These are phyloP conservation scores for Tetraodon nigroviridis DNA, from an alignment of 2,113 vertebrate species.

Conservation along the genomic window DNA sequence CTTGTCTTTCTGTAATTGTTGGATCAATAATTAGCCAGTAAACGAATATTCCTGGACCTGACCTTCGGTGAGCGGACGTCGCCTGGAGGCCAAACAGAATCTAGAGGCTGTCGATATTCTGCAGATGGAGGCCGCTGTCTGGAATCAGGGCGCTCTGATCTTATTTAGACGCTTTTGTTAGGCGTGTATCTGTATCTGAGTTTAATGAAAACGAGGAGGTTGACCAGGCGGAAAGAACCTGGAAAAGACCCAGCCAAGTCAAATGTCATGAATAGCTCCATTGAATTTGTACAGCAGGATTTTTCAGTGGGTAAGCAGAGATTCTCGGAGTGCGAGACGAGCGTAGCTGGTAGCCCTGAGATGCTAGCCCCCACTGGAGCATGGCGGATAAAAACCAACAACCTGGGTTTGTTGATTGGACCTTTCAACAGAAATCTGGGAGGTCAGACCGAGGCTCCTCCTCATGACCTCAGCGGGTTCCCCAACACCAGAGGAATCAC, in stretches of 20 bases:
- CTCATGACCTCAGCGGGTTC: slow-evolving; percentile 21
- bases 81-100: too few relatives aligned
- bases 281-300: slow-evolving; percentile 49
- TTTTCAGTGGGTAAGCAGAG: slow-evolving; percentile 57
- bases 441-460: slow-evolving; percentile 24
- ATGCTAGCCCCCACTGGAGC: slow-evolving; percentile 31
- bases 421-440: slow-evolving; percentile 26
- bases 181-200: slow-evolving; percentile 35
- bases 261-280: slow-evolving; percentile 62
- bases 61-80: too few relatives aligned
- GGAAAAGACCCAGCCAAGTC: slow-evolving; percentile 44
- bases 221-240: slow-evolving; percentile 15
- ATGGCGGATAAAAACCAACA: slow-evolving; percentile 39
- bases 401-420: slow-evolving; percentile 58
- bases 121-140: slow-evolving; percentile 3
- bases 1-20: slow-evolving; percentile 3
- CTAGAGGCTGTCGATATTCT: background rate
- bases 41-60: too few relatives aligned
- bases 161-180: slow-evolving; percentile 25
- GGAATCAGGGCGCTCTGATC: background rate
- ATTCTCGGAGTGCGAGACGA: slow-evolving; percentile 49
- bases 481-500: slow-evolving; percentile 4
- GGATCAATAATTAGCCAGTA: background rate
- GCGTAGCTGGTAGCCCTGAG: slow-evolving; percentile 18
- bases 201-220: slow-evolving; percentile 21